phyloP scores from a whole-genome alignment of 2,888 invertebrate species.

The Synergus japonicus region DNA sequence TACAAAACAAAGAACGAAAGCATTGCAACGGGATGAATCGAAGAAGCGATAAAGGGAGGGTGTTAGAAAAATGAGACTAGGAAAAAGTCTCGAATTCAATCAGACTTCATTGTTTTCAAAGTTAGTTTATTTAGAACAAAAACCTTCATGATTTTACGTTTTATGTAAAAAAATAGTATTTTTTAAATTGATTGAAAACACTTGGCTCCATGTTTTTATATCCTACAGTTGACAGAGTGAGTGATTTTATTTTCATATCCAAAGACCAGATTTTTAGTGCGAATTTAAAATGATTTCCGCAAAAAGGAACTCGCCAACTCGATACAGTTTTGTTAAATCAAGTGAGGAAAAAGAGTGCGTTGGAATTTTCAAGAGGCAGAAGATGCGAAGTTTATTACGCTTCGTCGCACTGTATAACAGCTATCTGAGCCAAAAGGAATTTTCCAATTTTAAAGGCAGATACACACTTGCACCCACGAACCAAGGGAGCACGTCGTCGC shows the following conservation, averaged over 20 bases:
- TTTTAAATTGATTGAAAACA: too few species aligned
- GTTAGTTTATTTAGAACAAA: too few species aligned
- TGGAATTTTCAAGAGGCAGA: constrained; percentile 5
- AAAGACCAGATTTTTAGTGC: neutral
- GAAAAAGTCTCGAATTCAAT: constrained; percentile 22
- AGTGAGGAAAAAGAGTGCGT: constrained; percentile 1
- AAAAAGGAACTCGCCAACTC: neutral
- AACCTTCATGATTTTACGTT: too few species aligned
- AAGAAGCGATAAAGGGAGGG: constrained; percentile 48
- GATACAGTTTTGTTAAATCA: constrained; percentile 22
- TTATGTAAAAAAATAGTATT: too few species aligned
- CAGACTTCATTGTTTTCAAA: neutral
- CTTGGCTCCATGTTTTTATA: too few species aligned
- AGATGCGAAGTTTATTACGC: constrained; percentile 51
- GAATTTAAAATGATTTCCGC: neutral
- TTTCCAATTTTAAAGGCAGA: constrained; percentile 68
- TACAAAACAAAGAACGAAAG: constrained; percentile 47
- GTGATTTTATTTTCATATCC: too few species aligned
- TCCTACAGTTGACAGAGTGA: too few species aligned
- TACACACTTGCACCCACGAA: constrained; percentile 50
- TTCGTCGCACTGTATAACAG: constrained; percentile 48
- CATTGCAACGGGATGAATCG: constrained; percentile 47
- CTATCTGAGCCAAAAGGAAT: constrained; percentile 55
- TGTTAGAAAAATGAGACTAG: constrained; percentile 37
- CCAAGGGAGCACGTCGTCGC: constrained; percentile 45